phyloP scores from a whole-genome alignment of 2,888 invertebrate genomes.

The Drosophila conformis region DNA sequence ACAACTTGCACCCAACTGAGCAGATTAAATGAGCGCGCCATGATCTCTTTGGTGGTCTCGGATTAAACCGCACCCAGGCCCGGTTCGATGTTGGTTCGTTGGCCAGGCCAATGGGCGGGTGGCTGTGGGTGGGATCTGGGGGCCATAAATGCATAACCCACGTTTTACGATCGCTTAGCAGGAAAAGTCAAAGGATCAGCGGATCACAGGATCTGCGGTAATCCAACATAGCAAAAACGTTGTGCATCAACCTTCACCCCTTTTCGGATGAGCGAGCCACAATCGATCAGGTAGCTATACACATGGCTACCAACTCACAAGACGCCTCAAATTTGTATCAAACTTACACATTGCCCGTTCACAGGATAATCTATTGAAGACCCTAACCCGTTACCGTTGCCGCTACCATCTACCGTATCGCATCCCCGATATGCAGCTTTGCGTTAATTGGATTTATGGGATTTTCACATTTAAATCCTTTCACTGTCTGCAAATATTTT shows the following conservation, averaged over 20 bases:
- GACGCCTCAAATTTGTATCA: conserved; percentile 5
- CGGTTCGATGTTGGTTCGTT: conserved; percentile 12
- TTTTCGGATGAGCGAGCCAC: conserved; percentile 19
- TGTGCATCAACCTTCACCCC: conserved; percentile 49
- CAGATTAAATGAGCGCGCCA: conserved; percentile 55
- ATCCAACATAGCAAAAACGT: conserved; percentile 59
- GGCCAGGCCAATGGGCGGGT: conserved; percentile 13
- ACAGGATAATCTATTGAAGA: conserved; percentile 10
- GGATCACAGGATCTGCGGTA: conserved; percentile 70
- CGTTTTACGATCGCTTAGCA: conserved; percentile 81
- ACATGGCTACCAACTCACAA: not conserved
- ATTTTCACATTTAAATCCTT: conserved; percentile 79
- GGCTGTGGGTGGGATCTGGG: conserved; percentile 39
- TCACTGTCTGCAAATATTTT: conserved; percentile 83
- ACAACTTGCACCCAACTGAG: conserved; percentile 52
- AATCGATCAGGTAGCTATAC: conserved; percentile 18
- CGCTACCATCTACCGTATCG: conserved; percentile 11
- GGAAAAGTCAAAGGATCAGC: conserved; percentile 83
- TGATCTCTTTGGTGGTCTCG: conserved; percentile 67
- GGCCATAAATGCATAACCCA: conserved; percentile 75
- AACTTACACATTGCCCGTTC: conserved; percentile 31
- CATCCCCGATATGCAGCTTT: conserved; percentile 69
- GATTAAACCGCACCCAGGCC: conserved; percentile 77
- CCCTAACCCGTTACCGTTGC: conserved; percentile 20
- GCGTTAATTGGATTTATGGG: conserved; percentile 83